Evolutionary conservation across 2,113 vertebrate species (phyloP), one percentile per base, ranked within the genome.

Genomic region (Cathartes aura): DNA sequence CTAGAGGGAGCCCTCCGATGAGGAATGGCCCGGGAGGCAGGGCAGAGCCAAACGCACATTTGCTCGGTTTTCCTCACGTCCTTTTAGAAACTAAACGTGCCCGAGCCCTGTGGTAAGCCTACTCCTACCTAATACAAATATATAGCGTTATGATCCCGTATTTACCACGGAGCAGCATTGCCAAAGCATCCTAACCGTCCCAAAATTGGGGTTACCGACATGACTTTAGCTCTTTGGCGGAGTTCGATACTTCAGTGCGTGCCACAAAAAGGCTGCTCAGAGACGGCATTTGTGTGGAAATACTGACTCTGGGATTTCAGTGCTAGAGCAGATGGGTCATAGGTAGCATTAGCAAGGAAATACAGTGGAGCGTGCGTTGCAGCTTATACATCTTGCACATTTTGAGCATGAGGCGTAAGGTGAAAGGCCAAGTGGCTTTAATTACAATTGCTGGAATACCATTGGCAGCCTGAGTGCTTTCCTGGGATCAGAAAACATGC

Each of bases 71-170:
- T 2, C 3, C 63, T 18, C 47, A 47, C 24, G 38, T 23, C 71
- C 52, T 4, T 2, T 6, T 5, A 5, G 8, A 7, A 14, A 3
- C 15, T 0, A 0, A 12, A 10, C 4, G 19, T 6, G 32, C 27
- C 82, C 45, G 32, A 43, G 53, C 22, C 18, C 48, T 0, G 30
- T 1, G 4, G 8, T 0, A 1, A 64, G 8, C 24, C 22, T 4
- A 0, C 1, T 45, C 7, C 20, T 2, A 1, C 63, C 48, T 1
- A 2, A 8, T 4, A 0, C 5, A 0, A 4, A 2, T 0, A 1
- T 0, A 2, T 1, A 4, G 42, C 38, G 1, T 0, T 4, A 23
- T 1, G 6, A 7, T 8, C 30, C 48, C 27, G 6, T 2, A 0
- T 8, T 7, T 6, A 1, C 19, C n/a, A 3, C 10, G 60, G 11